These are phyloP conservation scores for Coptodon bakossiorum DNA, from an alignment of 2,113 vertebrate species.

Conservation along the genomic window DNA sequence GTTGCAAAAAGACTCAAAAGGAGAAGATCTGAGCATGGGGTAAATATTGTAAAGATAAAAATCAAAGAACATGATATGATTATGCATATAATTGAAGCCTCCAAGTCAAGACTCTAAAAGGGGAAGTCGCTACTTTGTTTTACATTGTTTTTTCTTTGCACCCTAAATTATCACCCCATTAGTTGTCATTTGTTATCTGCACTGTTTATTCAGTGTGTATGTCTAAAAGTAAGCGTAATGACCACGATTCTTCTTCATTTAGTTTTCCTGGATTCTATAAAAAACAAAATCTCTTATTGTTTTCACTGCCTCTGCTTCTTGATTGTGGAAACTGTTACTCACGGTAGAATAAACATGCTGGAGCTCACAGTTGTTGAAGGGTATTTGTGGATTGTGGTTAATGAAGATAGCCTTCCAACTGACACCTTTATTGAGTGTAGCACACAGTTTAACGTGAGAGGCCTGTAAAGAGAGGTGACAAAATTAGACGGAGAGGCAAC, in stretches of 20 bases:
- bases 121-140: not conserved
- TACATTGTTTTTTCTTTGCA: not conserved
- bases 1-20: not conserved
- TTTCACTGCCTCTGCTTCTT: not conserved
- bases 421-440: not conserved
- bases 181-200: not conserved
- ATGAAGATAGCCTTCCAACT: not conserved
- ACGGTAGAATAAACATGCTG: not conserved
- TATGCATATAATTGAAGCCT: not conserved
- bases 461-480: not conserved
- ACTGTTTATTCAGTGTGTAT: not conserved
- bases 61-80: not conserved
- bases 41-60: not conserved
- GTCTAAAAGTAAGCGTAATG: not conserved
- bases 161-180: not conserved
- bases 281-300: not conserved
- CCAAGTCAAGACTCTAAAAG: not conserved
- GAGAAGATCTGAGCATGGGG: not conserved
- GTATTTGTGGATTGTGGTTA: constrained; percentile 29
- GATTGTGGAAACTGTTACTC: not conserved
- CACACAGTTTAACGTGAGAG: not conserved
- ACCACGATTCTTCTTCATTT: not conserved
- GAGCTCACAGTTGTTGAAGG: not conserved
- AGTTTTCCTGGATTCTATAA: not conserved
- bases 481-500: not conserved